Evolutionary conservation across 37 sponge, comb jelly and placozoan species (phyloP).

Genomic region (Cladorhizidae sp.): DNA sequence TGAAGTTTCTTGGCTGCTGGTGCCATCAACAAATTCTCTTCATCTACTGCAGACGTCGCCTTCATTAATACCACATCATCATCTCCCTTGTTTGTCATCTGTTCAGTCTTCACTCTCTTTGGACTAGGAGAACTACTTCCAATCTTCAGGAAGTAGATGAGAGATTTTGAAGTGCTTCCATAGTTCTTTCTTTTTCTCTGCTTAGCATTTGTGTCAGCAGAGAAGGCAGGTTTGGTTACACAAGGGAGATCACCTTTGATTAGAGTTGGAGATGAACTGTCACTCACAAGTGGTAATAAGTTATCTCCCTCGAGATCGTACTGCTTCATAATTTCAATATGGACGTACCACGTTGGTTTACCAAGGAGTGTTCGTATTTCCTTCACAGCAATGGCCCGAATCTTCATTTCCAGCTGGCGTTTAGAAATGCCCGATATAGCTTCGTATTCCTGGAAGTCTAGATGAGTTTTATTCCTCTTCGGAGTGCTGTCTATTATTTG

Average conservation of each 20-base stretch:
- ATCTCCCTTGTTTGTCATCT: too few relatives aligned
- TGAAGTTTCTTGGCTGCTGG: too few relatives aligned
- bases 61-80: too few relatives aligned
- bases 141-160: too few relatives aligned
- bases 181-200: neutral
- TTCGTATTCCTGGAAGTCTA: slow-evolving; percentile 15
- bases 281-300: neutral
- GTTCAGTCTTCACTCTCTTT: too few relatives aligned
- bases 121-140: too few relatives aligned
- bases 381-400: slow-evolving; percentile 71
- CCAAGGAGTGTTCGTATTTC: slow-evolving; percentile 38
- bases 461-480: neutral
- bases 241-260: neutral
- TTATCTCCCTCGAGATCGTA: slow-evolving; percentile 25
- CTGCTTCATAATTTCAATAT: slow-evolving; percentile 47
- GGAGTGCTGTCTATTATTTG: slow-evolving; percentile 3
- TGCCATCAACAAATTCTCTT: too few relatives aligned
- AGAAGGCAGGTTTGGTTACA: too few relatives aligned
- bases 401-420: slow-evolving; percentile 79
- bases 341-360: slow-evolving; percentile 56
- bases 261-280: neutral
- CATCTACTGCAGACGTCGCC: too few relatives aligned
- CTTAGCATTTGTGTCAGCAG: neutral
- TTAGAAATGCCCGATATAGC: slow-evolving; percentile 71
- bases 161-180: neutral